Evolutionary conservation across 35 echinoderm and acorn worm species (phyloP).

Genomic region (Holothuria glaberrima): DNA sequence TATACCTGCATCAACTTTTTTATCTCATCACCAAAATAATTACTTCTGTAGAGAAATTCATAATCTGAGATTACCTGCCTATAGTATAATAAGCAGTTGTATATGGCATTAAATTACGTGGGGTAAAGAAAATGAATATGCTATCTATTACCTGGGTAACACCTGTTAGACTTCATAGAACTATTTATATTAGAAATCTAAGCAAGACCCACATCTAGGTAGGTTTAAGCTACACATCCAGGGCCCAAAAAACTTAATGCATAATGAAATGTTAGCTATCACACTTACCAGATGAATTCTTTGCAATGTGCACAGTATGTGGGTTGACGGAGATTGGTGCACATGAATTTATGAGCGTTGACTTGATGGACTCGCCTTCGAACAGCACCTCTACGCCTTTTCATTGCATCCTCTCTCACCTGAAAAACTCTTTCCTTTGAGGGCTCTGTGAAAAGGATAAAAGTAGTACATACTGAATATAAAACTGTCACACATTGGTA

Average conservation of each 20-base stretch:
- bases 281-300: slow-evolving; percentile 96
- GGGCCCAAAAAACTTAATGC: neutral
- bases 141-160: too few species aligned
- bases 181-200: neutral
- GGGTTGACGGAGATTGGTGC: slow-evolving; percentile 94
- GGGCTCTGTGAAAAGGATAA: slow-evolving; percentile 57
- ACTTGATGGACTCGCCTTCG: slow-evolving; percentile 89
- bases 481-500: neutral
- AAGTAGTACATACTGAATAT: neutral
- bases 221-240: too few species aligned
- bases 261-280: neutral
- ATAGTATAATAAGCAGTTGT: too few species aligned
- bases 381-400: slow-evolving; percentile 86
- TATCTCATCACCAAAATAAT: too few species aligned
- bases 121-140: too few species aligned
- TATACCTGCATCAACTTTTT: too few species aligned
- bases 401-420: slow-evolving; percentile 93
- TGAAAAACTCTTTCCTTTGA: slow-evolving; percentile 91
- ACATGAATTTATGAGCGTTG: slow-evolving; percentile 99
- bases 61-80: too few species aligned
- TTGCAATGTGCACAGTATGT: slow-evolving; percentile 98
- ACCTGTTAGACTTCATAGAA: too few species aligned
- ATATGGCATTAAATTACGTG: too few species aligned
- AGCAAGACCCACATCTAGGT: neutral
- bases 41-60: too few species aligned